phyloP scores from a whole-genome alignment of 1,140 invertebrate genomes.

The Neodiprion lecontei region DNA sequence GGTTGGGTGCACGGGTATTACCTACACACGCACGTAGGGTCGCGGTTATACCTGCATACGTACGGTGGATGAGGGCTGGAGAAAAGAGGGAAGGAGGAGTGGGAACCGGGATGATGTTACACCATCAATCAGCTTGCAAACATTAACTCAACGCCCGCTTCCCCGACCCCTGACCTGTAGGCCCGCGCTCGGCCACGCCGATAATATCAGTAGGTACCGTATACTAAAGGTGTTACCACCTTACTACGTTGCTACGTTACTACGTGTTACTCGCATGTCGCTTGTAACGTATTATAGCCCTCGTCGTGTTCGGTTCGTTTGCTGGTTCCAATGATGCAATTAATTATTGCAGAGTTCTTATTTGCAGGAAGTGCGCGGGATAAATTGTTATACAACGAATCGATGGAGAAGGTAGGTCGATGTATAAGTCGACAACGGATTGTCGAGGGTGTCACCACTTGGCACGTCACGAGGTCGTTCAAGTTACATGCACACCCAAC shows the following conservation, averaged over 20 bases:
- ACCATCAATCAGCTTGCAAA: conserved; percentile 62
- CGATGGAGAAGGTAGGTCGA: not conserved
- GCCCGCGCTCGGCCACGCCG: not conserved
- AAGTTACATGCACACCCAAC: too few relatives aligned
- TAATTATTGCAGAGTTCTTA: not conserved
- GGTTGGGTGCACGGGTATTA: too few relatives aligned
- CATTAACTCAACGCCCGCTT: conserved; percentile 59
- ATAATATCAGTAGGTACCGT: not conserved
- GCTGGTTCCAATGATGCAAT: not conserved
- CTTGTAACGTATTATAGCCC: too few relatives aligned
- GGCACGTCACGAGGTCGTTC: too few relatives aligned
- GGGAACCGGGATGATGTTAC: conserved; percentile 51
- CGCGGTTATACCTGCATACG: too few relatives aligned
- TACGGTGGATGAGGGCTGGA: not conserved
- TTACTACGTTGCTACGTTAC: too few relatives aligned
- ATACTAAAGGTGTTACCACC: too few relatives aligned
- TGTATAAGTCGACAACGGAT: too few relatives aligned
- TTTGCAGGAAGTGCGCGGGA: not conserved
- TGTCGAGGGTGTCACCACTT: too few relatives aligned
- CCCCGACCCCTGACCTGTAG: conserved; percentile 7
- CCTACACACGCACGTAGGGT: too few relatives aligned
- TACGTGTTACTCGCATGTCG: not conserved
- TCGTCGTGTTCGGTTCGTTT: too few relatives aligned
- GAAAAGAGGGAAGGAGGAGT: conserved; percentile 27
- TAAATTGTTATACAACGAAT: too few relatives aligned